phyloP scores from a whole-genome alignment of 64 coral and sea anemone genomes.

The Catalaphyllia jardinei region DNA sequence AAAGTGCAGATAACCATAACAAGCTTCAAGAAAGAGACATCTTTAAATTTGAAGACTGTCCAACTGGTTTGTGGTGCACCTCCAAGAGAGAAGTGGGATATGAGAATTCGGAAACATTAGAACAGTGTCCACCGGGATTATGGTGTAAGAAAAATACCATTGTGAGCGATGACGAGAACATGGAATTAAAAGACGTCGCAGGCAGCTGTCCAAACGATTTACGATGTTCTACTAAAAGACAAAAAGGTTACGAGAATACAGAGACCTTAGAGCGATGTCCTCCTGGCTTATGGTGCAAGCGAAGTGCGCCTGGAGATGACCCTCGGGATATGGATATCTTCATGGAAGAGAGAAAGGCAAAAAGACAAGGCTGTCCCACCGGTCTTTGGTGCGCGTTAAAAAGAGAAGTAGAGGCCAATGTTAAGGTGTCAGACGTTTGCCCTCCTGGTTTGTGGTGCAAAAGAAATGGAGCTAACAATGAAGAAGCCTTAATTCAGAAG shows the following conservation, averaged over 20 bases:
- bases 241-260: not conserved
- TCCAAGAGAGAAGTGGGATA: not conserved
- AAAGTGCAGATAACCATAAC: not conserved
- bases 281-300: constrained; percentile 39
- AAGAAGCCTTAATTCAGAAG: not conserved
- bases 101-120: not conserved
- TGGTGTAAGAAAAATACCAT: constrained; percentile 54
- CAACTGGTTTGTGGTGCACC: constrained; percentile 20
- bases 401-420: no score
- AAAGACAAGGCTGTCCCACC: not conserved
- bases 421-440: not conserved
- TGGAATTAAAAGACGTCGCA: not conserved
- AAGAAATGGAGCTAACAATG: not conserved
- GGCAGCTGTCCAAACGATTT: not conserved
- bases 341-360: no score
- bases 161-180: not conserved
- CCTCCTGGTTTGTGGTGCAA: constrained; percentile 46
- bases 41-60: constrained; percentile 12
- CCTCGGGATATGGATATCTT: no score
- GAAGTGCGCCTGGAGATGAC: not conserved
- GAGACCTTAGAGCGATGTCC: constrained; percentile 5
- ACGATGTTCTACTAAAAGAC: not conserved
- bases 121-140: constrained; percentile 47
- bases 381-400: no score
- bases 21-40: not conserved